Evolutionary conservation across 92 coral and sea anemone species (phyloP), one percentile per base, ranked within the genome.

Genomic region (Porites divaricata): DNA sequence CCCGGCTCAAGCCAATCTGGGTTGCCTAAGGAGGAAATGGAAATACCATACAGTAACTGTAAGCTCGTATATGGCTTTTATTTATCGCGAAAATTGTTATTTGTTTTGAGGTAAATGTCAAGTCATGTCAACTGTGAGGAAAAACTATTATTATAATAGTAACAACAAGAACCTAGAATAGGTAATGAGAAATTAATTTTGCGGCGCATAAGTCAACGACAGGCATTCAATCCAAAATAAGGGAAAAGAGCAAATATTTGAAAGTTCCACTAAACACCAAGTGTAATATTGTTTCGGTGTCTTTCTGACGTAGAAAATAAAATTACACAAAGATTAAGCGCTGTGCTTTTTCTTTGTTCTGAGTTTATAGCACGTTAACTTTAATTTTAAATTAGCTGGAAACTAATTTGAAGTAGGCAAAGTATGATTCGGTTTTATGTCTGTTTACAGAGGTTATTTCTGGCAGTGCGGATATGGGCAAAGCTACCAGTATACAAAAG

Each of bases 181-280:
- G 4, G 70, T 63, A 63, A 77, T 77, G 54, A 77, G 62, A 77
- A 77, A 77, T 77, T 77, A 28, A 77, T 77, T 45, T 41, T 11
- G 41, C 69, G 58, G 16, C 58, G 24, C n/a, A 67, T 20, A 63
- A 62, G 70, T 63, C 69, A 77, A 77, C 70, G 70, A 77, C 35
- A 48, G 70, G 6, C 57, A 20, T 61, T 77, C 35, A 62, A 61
- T 26, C 9, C 56, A 35, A 25, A 75, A 56, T 54, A 12, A 16
- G 45, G 45, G 14, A 66, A 76, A 45, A 77, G 54, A 77, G 70
- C 81, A 62, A 77, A 77, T 48, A 77, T 77, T 77, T 45, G 50
- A 41, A 28, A 77, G 63, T 62, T 63, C 62, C 23, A 66, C 51
- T 67, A 50, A 41, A 63, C 45, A 15, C 74, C n/a, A 8, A 25